phyloP scores from a whole-genome alignment of 2,113 vertebrate species.

The Shinisaurus crocodilurus region DNA sequence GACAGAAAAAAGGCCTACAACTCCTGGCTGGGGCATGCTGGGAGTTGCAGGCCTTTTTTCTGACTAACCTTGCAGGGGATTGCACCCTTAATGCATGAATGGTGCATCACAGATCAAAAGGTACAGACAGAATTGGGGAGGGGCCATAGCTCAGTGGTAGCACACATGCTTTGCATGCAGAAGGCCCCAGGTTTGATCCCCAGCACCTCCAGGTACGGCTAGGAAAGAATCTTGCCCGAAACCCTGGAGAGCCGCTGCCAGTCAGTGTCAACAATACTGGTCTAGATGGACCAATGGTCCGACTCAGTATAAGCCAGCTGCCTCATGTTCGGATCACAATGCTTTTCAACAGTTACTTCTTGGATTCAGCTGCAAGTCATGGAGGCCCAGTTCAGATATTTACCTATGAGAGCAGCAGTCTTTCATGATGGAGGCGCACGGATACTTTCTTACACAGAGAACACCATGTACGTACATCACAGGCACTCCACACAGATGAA shows the following conservation, averaged over 20 bases:
- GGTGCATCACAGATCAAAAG: background rate
- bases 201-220: background rate
- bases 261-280: no score
- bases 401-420: background rate
- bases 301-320: no score
- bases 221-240: no score
- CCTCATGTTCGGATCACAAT: no score
- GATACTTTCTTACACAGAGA: background rate
- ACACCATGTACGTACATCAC: background rate
- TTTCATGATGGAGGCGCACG: background rate
- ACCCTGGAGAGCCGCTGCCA: no score
- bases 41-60: no score
- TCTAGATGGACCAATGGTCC: no score
- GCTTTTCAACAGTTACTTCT: background rate
- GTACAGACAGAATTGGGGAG: background rate
- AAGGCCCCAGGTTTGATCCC: no score
- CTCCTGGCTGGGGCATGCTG: no score
- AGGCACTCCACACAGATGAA: background rate
- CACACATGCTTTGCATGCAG: no score
- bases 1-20: no score
- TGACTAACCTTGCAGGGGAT: no score
- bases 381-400: background rate
- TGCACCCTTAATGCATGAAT: background rate
- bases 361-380: background rate
- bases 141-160: background rate